Evolutionary conservation across 1,140 invertebrate species (phyloP).

Genomic region (Caenorhabditis tropicalis): DNA sequence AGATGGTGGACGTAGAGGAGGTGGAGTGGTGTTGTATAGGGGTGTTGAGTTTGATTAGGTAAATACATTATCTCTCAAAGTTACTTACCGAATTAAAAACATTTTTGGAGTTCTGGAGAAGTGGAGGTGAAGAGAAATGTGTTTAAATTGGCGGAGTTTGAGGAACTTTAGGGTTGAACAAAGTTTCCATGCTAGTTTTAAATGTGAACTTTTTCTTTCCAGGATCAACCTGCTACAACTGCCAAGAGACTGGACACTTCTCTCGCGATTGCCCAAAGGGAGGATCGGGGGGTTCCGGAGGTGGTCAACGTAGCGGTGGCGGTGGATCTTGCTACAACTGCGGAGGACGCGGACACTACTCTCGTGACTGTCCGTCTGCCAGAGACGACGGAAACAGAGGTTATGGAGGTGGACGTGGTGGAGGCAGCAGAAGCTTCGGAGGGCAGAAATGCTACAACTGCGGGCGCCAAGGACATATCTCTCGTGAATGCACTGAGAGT

Average conservation of each 20-base stretch:
- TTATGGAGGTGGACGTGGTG: conserved; percentile 35
- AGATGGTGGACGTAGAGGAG: conserved; percentile 60
- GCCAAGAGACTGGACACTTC: conserved; percentile 74
- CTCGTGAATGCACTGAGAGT: conserved; percentile 68
- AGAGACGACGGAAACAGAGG: conserved; percentile 32
- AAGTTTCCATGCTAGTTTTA: too few species aligned
- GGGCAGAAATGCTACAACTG: conserved; percentile 57
- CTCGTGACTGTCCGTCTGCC: conserved; percentile 78
- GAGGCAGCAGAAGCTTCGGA: conserved; percentile 21
- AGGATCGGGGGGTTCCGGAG: conserved; percentile 54
- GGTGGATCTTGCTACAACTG: conserved; percentile 81
- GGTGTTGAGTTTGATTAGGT: conserved; percentile 41
- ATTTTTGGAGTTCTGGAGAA: conserved; percentile 29
- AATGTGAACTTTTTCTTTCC: too few species aligned
- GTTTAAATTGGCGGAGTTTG: conserved; percentile 7
- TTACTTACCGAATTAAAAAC: neutral
- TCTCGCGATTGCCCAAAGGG: conserved; percentile 74
- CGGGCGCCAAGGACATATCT: conserved; percentile 80
- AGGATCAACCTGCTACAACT: conserved; percentile 73
- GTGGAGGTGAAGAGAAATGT: conserved; percentile 39
- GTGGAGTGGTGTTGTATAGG: conserved; percentile 52
- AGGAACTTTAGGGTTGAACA: neutral
- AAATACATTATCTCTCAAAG: conserved; percentile 35
- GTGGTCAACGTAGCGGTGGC: conserved; percentile 61
- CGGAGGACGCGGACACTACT: conserved; percentile 84